A percentile compares a stretch with the other conserved stretches of the same genome.
phyloP scores from a whole-genome alignment of 2,113 vertebrate genomes.

The Bubo blakistoni region DNA sequence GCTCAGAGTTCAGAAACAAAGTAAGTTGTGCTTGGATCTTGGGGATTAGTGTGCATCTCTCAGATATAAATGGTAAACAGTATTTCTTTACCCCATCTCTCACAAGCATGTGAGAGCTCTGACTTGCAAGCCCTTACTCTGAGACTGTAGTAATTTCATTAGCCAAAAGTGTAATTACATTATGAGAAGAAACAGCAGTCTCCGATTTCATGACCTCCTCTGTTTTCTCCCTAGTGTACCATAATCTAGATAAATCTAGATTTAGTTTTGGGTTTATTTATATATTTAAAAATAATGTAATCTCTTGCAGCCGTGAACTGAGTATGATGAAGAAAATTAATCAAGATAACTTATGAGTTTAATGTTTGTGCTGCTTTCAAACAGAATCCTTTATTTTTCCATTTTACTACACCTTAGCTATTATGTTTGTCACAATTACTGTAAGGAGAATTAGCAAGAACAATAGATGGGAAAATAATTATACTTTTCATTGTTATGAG shows the following conservation, averaged over 20 bases:
- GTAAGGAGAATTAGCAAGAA: slow-evolving; percentile 1
- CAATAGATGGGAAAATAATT: neutral
- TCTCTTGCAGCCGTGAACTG: neutral
- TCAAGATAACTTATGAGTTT: neutral
- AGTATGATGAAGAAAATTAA: slow-evolving; percentile 21
- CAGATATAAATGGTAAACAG: neutral
- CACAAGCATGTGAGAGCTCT: neutral
- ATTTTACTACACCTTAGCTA: neutral
- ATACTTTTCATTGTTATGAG: neutral
- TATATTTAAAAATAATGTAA: slow-evolving; percentile 17
- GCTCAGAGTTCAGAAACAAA: slow-evolving; percentile 38
- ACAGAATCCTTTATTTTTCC: neutral
- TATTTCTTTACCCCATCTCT: neutral
- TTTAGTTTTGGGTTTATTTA: slow-evolving; percentile 38
- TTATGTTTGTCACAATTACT: neutral
- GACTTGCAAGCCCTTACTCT: slow-evolving; percentile 22
- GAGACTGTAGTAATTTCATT: slow-evolving; percentile 55
- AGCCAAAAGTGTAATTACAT: slow-evolving; percentile 59
- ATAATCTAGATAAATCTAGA: slow-evolving; percentile 45
- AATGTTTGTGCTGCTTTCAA: neutral
- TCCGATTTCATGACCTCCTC: slow-evolving; percentile 43
- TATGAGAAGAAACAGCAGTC: slow-evolving; percentile 40
- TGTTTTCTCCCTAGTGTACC: slow-evolving; percentile 37
- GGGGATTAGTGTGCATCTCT: neutral
- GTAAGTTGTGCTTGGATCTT: slow-evolving; percentile 1